Conservation (phyloP, 2,797 vertebrate genomes). For the Sebastes umbrosus region DNA sequence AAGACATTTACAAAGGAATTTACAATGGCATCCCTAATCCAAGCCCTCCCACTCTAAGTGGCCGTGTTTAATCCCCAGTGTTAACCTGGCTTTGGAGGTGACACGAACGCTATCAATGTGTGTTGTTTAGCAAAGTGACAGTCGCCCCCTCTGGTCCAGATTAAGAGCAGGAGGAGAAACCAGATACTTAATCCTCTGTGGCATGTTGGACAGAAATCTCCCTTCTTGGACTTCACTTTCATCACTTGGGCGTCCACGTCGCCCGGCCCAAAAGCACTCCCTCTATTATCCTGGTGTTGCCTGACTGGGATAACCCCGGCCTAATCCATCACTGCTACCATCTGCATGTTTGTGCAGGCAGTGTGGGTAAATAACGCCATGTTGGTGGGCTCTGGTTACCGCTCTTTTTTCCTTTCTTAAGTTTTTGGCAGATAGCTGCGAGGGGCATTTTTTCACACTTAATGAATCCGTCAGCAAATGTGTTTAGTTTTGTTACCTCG, state of each 20-base stretch:
- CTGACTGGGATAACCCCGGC: slow-evolving; percentile 68
- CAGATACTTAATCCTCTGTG: slow-evolving; percentile 75
- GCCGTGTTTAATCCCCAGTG: slow-evolving; percentile 66
- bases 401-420: slow-evolving; percentile 42
- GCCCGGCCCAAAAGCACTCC: slow-evolving; percentile 56
- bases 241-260: slow-evolving; percentile 65
- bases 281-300: slow-evolving; percentile 64
- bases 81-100: slow-evolving; percentile 76
- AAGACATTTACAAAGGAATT: slow-evolving; percentile 63
- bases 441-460: slow-evolving; percentile 70
- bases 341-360: slow-evolving; percentile 80
- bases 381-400: slow-evolving; percentile 78
- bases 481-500: slow-evolving; percentile 72
- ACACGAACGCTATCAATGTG: slow-evolving; percentile 54
- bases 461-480: slow-evolving; percentile 80
- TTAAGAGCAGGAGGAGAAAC: slow-evolving; percentile 70
- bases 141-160: slow-evolving; percentile 66
- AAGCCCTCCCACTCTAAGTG: slow-evolving; percentile 68
- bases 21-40: slow-evolving; percentile 56
- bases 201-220: slow-evolving; percentile 70
- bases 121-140: slow-evolving; percentile 71
- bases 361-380: slow-evolving; percentile 73
- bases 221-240: slow-evolving; percentile 69
- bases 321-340: slow-evolving; percentile 82
- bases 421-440: slow-evolving; percentile 61